These are phyloP conservation scores for cattle (Bos taurus) DNA, from an alignment of 2,113 vertebrate species.

Conservation along the genomic window ARS-UCD2.0 NC_037338.1:71573501-71574000, in stretches of 20 bases:
- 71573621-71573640: neutral
- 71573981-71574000: neutral
- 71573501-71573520: neutral
- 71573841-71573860: neutral
- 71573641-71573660: neutral
- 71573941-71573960: neutral
- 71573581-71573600: neutral
- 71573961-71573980: neutral
- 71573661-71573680: neutral
- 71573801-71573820: neutral
- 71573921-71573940: slow-evolving; percentile 2
- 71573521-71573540: neutral
- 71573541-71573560: neutral
- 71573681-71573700: too few species aligned
- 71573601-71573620: neutral
- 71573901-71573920: neutral
- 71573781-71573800: neutral
- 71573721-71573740: neutral
- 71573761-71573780: neutral
- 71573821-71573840: neutral
- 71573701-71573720: neutral
- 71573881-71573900: neutral
- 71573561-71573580: neutral
- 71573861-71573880: neutral
- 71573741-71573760: neutral